Conservation (phyloP, 2,888 invertebrate species). For the Timema podura region DNA sequence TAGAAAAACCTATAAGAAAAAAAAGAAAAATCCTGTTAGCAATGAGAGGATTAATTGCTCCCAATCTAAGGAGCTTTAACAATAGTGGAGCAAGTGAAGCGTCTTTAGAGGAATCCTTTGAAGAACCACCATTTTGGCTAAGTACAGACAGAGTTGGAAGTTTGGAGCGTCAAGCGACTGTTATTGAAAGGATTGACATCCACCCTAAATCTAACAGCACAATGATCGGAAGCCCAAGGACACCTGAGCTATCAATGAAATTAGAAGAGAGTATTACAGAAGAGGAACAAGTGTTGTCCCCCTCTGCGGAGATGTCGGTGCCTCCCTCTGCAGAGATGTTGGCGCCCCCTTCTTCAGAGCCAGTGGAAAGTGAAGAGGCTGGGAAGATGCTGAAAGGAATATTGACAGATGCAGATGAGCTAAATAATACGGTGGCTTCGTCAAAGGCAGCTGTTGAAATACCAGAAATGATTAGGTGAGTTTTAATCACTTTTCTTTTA, state of each 20-base stretch:
- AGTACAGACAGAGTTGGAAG: slow-evolving; percentile 23
- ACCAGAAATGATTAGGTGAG: too few species aligned
- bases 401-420: too few species aligned
- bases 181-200: slow-evolving; percentile 26
- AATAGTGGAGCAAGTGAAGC: slow-evolving; percentile 19
- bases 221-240: not conserved
- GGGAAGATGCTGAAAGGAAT: too few species aligned
- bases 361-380: too few species aligned
- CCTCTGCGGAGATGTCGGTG: slow-evolving; percentile 7
- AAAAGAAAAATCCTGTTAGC: slow-evolving; percentile 36
- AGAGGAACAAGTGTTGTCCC: slow-evolving; percentile 2
- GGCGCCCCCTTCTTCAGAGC: too few species aligned
- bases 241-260: not conserved
- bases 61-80: slow-evolving; percentile 20
- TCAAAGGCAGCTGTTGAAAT: too few species aligned
- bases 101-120: slow-evolving; percentile 27
- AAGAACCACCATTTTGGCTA: slow-evolving; percentile 29
- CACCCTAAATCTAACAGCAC: not conserved
- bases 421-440: too few species aligned
- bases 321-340: too few species aligned
- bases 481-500: too few species aligned
- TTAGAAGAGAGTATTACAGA: not conserved
- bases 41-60: slow-evolving; percentile 29
- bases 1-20: slow-evolving; percentile 35
- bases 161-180: slow-evolving; percentile 28